Base-by-base conservation (phyloP, 2,888 invertebrate genomes). In the Megastigmus dorsalis region DNA sequence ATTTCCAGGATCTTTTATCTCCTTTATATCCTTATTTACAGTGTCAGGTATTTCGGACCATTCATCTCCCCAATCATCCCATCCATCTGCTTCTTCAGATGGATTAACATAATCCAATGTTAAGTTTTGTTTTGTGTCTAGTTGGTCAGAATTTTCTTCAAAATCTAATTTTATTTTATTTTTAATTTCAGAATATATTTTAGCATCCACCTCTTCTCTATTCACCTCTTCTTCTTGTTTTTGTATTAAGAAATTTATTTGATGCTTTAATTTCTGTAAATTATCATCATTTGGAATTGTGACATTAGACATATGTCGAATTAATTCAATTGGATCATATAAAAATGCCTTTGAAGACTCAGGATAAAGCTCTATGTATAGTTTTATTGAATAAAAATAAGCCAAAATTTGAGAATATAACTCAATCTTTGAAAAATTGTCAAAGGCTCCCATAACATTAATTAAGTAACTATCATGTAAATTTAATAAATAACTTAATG, bases 401-500 rank as follows among this genome's bases (percentile, higher is more conserved):
- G 82, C 77, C 7, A 83, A 82, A 5, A 84, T 80, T 75, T 87
- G 84, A 63, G 76, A 63, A 59, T 82, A 82, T 48, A 86, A 77
- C 41, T 84, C 79, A 10, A 77, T 82, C 65, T 79, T 74, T n/a
- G 84, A 81, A 7, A 87, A 79, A 55, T 82, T 81, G 13, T 76
- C 68, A 69, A 87, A 84, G 36, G 84, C 66, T 68, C 82, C 78
- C 52, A 82, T 79, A 48, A 81, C 78, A 30, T 79, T 79, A 9
- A 72, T 55, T 33, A 80, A 76, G 83, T 88, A 77, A 36, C 78
- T 62, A 36, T 79, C 82, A 28, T 87, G 82, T 33, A 90, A 79
- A 60, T 89, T 88, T 71, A 91, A 80, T 20, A 92, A 86, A 81
- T 90, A 90, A 1, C 89, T 87, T 73, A 92, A 82, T 13, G 90